These are phyloP conservation scores for Drosophila mauritiana DNA, from an alignment of 1,140 invertebrate genomes.

Conservation along the genomic window DNA sequence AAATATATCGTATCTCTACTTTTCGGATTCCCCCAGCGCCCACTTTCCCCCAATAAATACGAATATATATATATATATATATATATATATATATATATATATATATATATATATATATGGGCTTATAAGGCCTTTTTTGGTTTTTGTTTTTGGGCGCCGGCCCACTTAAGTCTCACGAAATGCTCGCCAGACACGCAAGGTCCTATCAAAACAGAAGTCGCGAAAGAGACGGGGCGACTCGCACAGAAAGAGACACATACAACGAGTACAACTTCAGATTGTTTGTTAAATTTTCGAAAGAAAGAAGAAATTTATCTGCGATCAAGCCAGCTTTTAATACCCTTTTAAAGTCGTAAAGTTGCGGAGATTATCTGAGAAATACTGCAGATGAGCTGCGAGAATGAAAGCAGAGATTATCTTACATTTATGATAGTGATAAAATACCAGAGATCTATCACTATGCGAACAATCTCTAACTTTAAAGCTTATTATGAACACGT, in stretches of 20 bases:
- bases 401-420: conserved; percentile 1
- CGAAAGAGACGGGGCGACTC: neutral
- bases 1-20: conserved; percentile 73
- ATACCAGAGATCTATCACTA: neutral
- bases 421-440: neutral
- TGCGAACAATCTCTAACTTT: neutral
- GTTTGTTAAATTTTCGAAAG: conserved; percentile 51
- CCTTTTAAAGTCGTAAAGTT: conserved; percentile 32
- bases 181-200: conserved; percentile 71
- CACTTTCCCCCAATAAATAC: conserved; percentile 7
- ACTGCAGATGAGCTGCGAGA: conserved; percentile 3
- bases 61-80: conserved; percentile 4
- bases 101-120: conserved; percentile 2
- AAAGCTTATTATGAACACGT: neutral
- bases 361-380: conserved; percentile 3
- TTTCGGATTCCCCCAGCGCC: conserved; percentile 38
- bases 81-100: neutral
- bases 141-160: conserved; percentile 59
- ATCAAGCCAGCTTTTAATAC: conserved; percentile 40
- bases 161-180: conserved; percentile 76
- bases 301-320: conserved; percentile 14
- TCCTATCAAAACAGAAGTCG: conserved; percentile 18
- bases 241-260: neutral
- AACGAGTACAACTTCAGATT: conserved; percentile 49
- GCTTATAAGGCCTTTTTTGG: conserved; percentile 8